phyloP scores from a whole-genome alignment of 2,113 vertebrate species.

The Pygoscelis antarcticus region DNA sequence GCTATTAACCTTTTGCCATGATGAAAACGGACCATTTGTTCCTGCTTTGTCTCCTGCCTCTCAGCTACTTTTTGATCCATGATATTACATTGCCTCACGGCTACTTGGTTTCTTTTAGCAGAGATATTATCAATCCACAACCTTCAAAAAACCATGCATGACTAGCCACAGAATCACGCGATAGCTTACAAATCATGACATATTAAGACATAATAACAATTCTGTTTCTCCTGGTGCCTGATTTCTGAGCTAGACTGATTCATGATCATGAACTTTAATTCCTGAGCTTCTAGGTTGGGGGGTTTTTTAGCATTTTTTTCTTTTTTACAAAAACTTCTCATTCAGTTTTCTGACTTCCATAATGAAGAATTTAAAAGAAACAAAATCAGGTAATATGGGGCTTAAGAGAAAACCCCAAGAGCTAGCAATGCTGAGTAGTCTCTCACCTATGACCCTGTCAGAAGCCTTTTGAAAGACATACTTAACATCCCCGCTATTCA shows the following conservation, averaged over 20 bases:
- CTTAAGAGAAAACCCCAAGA: neutral
- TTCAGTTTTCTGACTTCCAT: neutral
- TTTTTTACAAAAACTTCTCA: neutral
- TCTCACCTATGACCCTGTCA: neutral
- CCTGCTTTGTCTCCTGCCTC: constrained; percentile 25
- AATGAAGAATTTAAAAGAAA: neutral
- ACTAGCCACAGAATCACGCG: neutral
- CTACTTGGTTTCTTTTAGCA: constrained; percentile 22
- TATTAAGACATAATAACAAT: constrained; percentile 6
- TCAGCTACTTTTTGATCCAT: constrained; percentile 48
- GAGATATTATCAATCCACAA: constrained; percentile 21
- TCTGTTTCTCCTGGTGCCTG: neutral
- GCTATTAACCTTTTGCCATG: constrained; percentile 50
- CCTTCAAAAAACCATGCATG: neutral
- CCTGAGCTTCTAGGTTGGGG: neutral
- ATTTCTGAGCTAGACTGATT: neutral
- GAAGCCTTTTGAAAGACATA: neutral
- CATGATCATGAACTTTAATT: neutral
- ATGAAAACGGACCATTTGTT: constrained; percentile 47
- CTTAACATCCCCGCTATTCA: neutral
- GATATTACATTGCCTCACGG: constrained; percentile 8
- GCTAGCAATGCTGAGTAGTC: neutral
- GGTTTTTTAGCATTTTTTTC: rapidly evolving
- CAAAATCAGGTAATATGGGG: neutral
- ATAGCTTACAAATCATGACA: constrained; percentile 36